phyloP scores from a whole-genome alignment of 2,888 invertebrate genomes.

The Oligia strigilis region DNA sequence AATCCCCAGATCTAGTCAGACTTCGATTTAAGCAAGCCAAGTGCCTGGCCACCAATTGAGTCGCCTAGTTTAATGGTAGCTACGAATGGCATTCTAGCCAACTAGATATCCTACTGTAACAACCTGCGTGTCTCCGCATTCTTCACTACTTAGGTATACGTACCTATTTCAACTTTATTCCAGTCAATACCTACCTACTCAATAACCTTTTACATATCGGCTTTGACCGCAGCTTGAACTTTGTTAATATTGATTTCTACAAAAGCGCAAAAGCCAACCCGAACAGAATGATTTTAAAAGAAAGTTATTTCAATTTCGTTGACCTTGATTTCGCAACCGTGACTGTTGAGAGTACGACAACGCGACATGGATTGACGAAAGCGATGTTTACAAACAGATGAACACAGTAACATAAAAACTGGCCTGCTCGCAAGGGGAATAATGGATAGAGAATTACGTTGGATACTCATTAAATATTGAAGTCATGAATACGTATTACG shows the following conservation, averaged over 20 bases:
- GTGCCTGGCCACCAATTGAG: conserved; percentile 61
- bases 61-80: conserved; percentile 57
- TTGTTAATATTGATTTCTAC: conserved; percentile 73
- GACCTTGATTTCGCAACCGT: conserved; percentile 81
- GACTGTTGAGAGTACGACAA: conserved; percentile 66
- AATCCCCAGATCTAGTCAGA: conserved; percentile 73
- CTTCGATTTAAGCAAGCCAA: conserved; percentile 67
- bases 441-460: conserved; percentile 20
- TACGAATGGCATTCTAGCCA: conserved; percentile 58
- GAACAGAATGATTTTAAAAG: conserved; percentile 75
- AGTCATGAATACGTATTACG: conserved; percentile 43
- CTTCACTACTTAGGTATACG: conserved; percentile 24
- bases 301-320: conserved; percentile 85
- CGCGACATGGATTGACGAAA: conserved; percentile 65
- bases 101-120: conserved; percentile 35
- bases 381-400: conserved; percentile 80
- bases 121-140: conserved; percentile 50
- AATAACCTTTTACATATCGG: conserved; percentile 42
- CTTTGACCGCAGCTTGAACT: conserved; percentile 50
- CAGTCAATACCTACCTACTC: conserved; percentile 4
- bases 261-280: conserved; percentile 62
- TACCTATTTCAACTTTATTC: conserved; percentile 13
- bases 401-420: conserved; percentile 57
- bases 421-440: conserved; percentile 22
- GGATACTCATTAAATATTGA: conserved; percentile 39